phyloP scores from a whole-genome alignment of 2,113 vertebrate genomes.

The Paratilapia polleni region DNA sequence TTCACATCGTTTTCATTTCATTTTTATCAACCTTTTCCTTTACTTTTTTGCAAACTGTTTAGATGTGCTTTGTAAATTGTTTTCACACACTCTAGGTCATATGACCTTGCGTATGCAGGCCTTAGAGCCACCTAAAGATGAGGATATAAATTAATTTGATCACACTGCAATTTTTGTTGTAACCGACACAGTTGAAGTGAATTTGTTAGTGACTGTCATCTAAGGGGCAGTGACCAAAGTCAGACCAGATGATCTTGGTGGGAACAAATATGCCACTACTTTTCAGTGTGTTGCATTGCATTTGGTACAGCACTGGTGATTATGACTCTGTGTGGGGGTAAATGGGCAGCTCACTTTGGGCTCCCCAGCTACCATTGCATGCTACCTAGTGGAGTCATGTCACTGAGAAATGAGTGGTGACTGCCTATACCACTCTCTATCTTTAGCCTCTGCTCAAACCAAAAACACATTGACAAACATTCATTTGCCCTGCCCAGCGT shows the following conservation, averaged over 20 bases:
- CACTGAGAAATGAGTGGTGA: conserved; percentile 64
- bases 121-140: background rate
- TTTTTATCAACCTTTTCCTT: background rate
- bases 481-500: conserved; percentile 70
- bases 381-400: conserved; percentile 55
- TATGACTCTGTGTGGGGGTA: background rate
- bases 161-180: background rate
- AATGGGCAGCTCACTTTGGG: conserved; percentile 36
- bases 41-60: background rate
- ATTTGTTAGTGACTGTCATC: conserved; percentile 2
- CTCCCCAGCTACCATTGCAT: conserved; percentile 33
- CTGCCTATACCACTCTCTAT: conserved; percentile 71
- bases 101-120: background rate
- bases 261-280: background rate
- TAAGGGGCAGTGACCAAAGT: conserved; percentile 6
- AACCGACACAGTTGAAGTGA: background rate
- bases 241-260: conserved; percentile 12
- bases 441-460: conserved; percentile 77
- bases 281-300: background rate
- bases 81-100: background rate
- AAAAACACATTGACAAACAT: conserved; percentile 80
- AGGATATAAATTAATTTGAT: background rate
- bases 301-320: conserved; percentile 10
- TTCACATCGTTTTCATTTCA: background rate
- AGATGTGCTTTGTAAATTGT: background rate